A percentile compares a stretch with the other conserved stretches of the same genome.
phyloP scores from a whole-genome alignment of 2,888 invertebrate species.

The Orthosia gothica region DNA sequence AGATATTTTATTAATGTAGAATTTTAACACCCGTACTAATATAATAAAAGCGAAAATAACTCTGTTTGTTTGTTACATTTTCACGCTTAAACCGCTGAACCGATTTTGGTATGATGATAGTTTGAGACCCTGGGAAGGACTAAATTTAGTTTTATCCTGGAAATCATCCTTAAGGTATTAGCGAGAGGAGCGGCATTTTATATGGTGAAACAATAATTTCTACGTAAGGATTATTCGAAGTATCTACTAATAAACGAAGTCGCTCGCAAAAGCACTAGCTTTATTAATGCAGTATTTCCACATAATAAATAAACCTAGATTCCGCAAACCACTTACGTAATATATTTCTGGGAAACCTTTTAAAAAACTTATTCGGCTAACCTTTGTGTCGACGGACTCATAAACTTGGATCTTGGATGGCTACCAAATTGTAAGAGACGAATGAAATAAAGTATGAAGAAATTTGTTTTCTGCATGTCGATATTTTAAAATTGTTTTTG shows the following conservation, averaged over 20 bases:
- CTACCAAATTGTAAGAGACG: conserved; percentile 39
- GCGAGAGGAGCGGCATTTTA: too few species aligned
- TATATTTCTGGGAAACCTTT: conserved; percentile 64
- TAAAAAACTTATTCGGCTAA: conserved; percentile 69
- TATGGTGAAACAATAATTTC: too few species aligned
- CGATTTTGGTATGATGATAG: too few species aligned
- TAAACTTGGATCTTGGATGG: conserved; percentile 68
- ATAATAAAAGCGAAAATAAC: too few species aligned
- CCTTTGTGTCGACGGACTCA: conserved; percentile 69
- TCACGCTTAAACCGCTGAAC: too few species aligned
- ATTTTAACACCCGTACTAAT: neutral
- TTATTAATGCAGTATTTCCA: neutral
- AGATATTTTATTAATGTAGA: neutral
- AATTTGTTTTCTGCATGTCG: neutral
- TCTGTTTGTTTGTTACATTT: too few species aligned
- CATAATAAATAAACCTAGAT: conserved; percentile 42
- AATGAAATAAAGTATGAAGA: conserved; percentile 7
- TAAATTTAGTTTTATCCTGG: too few species aligned
- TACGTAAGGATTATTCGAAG: too few species aligned
- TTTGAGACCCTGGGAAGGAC: too few species aligned
- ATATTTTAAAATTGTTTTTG: neutral
- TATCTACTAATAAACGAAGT: too few species aligned
- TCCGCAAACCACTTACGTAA: conserved; percentile 23
- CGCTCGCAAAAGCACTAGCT: neutral
- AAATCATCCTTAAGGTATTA: too few species aligned